Evolutionary conservation across 2,113 vertebrate species (phyloP).

Genomic region (Eleginops maclovinus): DNA sequence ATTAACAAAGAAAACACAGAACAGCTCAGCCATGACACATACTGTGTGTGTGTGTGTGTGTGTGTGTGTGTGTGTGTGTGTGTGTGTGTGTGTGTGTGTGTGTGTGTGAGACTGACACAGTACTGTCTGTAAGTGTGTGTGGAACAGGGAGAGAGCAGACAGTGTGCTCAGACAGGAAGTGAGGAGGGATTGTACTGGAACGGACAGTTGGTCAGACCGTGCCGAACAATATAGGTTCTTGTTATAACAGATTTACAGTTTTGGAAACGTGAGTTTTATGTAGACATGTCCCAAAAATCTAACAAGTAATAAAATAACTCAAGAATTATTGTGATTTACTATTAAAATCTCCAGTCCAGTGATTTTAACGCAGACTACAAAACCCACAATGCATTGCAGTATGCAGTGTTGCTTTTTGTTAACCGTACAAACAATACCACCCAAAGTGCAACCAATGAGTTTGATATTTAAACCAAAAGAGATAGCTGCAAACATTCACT

Average conservation of each 20-base stretch:
- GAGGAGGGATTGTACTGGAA: constrained; percentile 6
- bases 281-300: no score
- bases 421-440: background rate
- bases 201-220: background rate
- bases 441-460: background rate
- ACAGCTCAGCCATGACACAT: constrained; percentile 23
- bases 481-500: no score
- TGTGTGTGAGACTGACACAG: no score
- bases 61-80: no score
- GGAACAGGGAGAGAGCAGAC: background rate
- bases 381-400: no score
- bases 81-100: no score
- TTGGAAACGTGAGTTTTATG: no score
- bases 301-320: background rate
- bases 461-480: background rate
- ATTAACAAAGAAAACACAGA: constrained; percentile 27
- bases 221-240: background rate
- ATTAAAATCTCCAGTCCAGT: no score
- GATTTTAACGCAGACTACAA: no score
- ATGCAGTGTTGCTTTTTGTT: background rate
- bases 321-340: no score
- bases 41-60: background rate
- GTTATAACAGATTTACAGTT: background rate
- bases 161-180: background rate
- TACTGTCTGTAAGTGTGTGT: no score